These are phyloP conservation scores for Girardia tigrina DNA, from an alignment of 2,888 invertebrate genomes.

Conservation along the genomic window DNA sequence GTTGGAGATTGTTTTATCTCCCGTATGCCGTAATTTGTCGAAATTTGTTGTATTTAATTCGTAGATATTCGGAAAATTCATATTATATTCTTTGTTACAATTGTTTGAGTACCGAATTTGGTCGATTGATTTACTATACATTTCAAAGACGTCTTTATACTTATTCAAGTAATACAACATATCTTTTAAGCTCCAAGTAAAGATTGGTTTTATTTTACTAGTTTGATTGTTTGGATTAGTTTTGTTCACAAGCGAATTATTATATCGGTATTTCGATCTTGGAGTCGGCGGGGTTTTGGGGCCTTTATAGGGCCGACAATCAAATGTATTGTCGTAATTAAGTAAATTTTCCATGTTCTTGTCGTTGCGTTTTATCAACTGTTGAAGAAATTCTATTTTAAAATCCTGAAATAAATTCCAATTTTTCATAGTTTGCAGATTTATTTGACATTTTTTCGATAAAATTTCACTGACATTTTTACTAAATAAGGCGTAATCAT, in stretches of 20 bases:
- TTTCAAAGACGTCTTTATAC: background rate
- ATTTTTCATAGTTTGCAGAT: background rate
- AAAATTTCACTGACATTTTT: background rate
- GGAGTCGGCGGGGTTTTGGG: background rate
- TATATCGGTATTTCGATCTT: background rate
- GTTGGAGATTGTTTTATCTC: background rate
- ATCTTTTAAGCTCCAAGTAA: background rate
- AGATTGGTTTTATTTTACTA: background rate
- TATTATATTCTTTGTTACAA: background rate
- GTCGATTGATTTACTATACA: background rate
- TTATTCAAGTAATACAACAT: background rate
- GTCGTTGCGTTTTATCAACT: background rate
- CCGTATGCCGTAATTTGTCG: background rate
- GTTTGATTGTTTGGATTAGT: background rate
- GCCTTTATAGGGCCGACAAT: slow-evolving; percentile 7
- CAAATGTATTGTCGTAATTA: background rate
- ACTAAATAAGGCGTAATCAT: too few species aligned
- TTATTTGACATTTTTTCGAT: background rate
- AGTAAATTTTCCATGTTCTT: background rate
- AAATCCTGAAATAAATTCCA: background rate
- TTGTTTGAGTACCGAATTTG: too few species aligned
- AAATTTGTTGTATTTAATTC: too few species aligned
- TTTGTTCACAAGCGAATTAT: background rate
- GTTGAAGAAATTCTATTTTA: background rate
- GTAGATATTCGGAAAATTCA: background rate